These are phyloP conservation scores for Drosophila orosa DNA, from an alignment of 1,140 invertebrate genomes.

Conservation along the genomic window DNA sequence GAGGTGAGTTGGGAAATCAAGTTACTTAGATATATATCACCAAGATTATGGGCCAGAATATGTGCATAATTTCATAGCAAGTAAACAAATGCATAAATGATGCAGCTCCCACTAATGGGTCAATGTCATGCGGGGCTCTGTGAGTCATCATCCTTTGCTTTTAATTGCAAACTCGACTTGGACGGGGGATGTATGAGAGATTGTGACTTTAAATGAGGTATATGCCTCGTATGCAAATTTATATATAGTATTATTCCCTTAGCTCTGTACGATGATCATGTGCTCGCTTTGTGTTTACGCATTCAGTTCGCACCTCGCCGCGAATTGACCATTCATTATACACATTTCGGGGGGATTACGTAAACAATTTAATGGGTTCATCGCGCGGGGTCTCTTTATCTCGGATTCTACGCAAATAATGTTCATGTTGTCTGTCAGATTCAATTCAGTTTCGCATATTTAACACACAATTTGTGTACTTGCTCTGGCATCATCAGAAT, in stretches of 20 bases:
- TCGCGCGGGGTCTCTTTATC: conserved; percentile 36
- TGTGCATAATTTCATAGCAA: not conserved
- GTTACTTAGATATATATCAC: not conserved
- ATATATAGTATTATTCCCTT: conserved; percentile 15
- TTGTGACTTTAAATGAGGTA: conserved; percentile 9
- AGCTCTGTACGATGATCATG: conserved; percentile 31
- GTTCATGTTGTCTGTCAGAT: conserved; percentile 37
- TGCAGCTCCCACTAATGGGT: conserved; percentile 33
- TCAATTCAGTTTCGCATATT: conserved; percentile 47
- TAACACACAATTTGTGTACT: conserved; percentile 13
- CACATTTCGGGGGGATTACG: conserved; percentile 34
- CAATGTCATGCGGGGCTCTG: conserved; percentile 29
- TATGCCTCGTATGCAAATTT: not conserved
- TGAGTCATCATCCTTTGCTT: conserved; percentile 34
- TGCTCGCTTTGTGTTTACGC: conserved; percentile 39
- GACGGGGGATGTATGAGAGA: conserved; percentile 11
- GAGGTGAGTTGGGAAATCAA: conserved; percentile 87
- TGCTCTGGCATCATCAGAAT: conserved; percentile 26
- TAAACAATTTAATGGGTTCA: conserved; percentile 55
- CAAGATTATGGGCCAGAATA: conserved; percentile 1
- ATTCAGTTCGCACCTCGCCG: conserved; percentile 48
- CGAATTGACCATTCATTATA: conserved; percentile 45
- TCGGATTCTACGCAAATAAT: conserved; percentile 37
- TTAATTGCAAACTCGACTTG: conserved; percentile 41
- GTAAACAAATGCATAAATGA: conserved; percentile 18